Conservation (phyloP, 1,140 invertebrate species). For the Agraylea sexmaculata region DNA sequence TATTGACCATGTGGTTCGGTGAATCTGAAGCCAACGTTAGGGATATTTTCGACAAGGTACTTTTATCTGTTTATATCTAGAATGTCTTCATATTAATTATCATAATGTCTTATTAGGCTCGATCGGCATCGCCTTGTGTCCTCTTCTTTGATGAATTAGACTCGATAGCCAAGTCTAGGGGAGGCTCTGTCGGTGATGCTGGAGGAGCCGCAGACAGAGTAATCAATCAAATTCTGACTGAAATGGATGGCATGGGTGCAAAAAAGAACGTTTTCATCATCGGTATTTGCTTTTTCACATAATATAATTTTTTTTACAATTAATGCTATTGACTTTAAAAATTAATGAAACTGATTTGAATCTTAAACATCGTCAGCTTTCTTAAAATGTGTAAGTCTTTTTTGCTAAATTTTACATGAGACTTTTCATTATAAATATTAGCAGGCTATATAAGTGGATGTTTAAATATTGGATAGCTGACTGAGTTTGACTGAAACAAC, state of each 20-base stretch:
- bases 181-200: slow-evolving; percentile 93
- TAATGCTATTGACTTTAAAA: no score
- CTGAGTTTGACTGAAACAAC: no score
- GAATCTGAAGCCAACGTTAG: slow-evolving; percentile 99
- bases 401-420: no score
- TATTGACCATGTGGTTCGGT: slow-evolving; percentile 99
- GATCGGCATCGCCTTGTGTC: slow-evolving; percentile 98
- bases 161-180: slow-evolving; percentile 97
- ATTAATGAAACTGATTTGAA: no score
- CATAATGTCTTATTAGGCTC: slow-evolving; percentile 50
- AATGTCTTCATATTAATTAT: slow-evolving; percentile 2
- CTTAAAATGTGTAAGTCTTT: no score
- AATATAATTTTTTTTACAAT: neutral
- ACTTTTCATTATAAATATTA: no score
- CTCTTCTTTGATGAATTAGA: slow-evolving; percentile 99
- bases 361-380: no score
- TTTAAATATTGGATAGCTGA: no score
- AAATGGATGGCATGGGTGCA: slow-evolving; percentile 99
- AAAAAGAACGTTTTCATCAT: slow-evolving; percentile 99
- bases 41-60: slow-evolving; percentile 97
- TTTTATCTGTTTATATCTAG: neutral
- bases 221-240: slow-evolving; percentile 98
- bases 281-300: slow-evolving; percentile 44
- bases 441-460: no score
- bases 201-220: slow-evolving; percentile 98